Evolutionary conservation across 53 echinoderm and acorn worm species (phyloP).

Genomic region (Apostichopus leukothele): DNA sequence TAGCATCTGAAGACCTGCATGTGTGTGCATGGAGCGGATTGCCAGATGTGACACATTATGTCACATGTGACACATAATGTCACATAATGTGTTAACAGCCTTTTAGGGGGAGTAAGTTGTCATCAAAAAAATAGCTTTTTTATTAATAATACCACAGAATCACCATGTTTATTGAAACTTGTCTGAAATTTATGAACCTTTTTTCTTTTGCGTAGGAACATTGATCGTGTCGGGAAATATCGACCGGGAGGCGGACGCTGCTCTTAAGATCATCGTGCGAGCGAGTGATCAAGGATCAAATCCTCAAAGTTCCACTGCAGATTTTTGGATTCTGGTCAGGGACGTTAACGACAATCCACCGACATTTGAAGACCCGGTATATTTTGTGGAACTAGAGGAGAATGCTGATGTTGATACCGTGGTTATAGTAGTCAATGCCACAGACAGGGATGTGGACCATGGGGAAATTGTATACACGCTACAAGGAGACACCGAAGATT

Average conservation of each 20-base stretch:
- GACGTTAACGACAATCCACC: neutral
- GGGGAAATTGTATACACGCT: neutral
- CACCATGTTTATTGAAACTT: too few species aligned
- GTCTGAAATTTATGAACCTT: neutral
- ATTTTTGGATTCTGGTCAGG: neutral
- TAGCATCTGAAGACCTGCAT: too few species aligned
- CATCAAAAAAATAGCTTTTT: too few species aligned
- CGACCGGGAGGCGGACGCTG: neutral
- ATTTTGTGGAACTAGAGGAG: neutral
- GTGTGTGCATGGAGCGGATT: too few species aligned
- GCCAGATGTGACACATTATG: too few species aligned
- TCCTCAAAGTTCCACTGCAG: neutral
- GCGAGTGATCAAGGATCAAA: neutral
- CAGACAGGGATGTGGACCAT: neutral
- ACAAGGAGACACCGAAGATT: neutral
- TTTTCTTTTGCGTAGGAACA: neutral
- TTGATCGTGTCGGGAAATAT: neutral
- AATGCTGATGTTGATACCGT: neutral
- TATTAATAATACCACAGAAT: too few species aligned
- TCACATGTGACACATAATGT: too few species aligned
- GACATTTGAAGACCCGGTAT: neutral
- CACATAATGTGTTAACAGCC: too few species aligned
- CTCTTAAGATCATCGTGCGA: neutral
- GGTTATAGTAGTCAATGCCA: neutral
- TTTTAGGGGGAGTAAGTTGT: too few species aligned